Percentiles rank a stretch among this genome's conserved stretches.
These are phyloP conservation scores for Otus scops DNA, from an alignment of 2,797 vertebrate species.

Conservation along the genomic window DNA sequence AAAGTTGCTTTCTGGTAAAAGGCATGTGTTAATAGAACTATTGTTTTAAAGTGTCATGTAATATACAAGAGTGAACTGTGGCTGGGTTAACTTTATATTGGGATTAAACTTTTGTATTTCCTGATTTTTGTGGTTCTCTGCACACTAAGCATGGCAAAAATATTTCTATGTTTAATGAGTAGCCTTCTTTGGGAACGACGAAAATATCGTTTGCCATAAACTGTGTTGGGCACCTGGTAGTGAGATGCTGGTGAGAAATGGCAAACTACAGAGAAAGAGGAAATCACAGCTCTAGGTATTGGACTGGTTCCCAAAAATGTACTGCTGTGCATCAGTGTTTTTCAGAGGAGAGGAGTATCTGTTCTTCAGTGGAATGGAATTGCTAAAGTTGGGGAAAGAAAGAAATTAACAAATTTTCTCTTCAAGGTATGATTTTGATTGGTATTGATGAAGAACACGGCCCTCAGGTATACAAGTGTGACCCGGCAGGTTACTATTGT, in stretches of 20 bases:
- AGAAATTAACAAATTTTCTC: not conserved
- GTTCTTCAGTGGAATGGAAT: not conserved
- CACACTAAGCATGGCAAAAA: not conserved
- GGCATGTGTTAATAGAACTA: not conserved
- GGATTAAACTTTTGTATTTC: not conserved
- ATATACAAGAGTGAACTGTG: not conserved
- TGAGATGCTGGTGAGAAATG: not conserved
- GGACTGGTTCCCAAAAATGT: not conserved
- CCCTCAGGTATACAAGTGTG: constrained; percentile 96
- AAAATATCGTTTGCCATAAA: not conserved
- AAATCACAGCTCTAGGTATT: not conserved
- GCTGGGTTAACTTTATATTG: not conserved
- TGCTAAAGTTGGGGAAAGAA: not conserved
- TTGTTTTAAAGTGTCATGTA: not conserved
- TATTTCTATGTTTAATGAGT: not conserved
- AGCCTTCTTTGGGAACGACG: not conserved
- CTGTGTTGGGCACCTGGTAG: not conserved
- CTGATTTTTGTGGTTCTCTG: not conserved
- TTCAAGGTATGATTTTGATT: constrained; percentile 95
- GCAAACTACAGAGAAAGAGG: not conserved
- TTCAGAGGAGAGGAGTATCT: not conserved
- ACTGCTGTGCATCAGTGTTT: not conserved
- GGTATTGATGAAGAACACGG: constrained; percentile 92
- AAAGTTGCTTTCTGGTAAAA: not conserved
- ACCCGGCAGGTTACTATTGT: constrained; percentile 96